Base-by-base conservation (phyloP, 2,797 vertebrate genomes). In the Heterohyrax brucei region DNA sequence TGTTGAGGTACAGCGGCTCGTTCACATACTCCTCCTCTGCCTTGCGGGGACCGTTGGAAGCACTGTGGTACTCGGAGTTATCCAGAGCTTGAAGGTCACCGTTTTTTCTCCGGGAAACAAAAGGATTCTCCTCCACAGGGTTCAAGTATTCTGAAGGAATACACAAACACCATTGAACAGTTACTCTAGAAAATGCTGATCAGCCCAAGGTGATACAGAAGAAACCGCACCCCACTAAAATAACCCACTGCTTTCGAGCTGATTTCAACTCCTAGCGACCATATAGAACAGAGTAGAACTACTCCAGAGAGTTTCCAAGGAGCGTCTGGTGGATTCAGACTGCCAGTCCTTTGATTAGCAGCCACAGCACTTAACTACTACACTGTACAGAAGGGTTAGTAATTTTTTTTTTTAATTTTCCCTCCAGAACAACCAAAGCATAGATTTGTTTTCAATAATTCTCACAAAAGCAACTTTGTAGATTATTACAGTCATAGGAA, bases 101-200 rank as follows among this genome's bases (percentile, higher is more conserved):
- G 0, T 99, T 99, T 98, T 99, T 99, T 21, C 99, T 99, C 1
- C 99, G 98, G 0, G 99, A 99, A 77, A 99, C 99, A 91, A 99
- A 99, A 0, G 99, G 99, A 96, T 99, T 99, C 98, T 99, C 99
- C 96, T 99, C 99, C 84, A 99, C 99, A 0, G 99, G 99, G 97
- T 99, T 99, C 95, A 99, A 99, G 98, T 99, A 99, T 97, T 99
- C 99, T 99, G 97, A 59, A 70, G 94, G n/a, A 93, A 96, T 19
- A 93, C 0, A 59, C 28, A 96, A 95, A 50, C 0, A 24, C 6
- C 68, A 59, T 78, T 53, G 62, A 89, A 18, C 8, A 72, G 70
- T 56, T 21, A 7, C 30, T 66, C 44, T 19, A 80, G 56, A 79
- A 84, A 82, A 66, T 3, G 18, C 26, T 56, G 12, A 66, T 66